Evolutionary conservation across 2,797 vertebrate species (phyloP).

Genomic region (Pseudochirops corinnae): DNA sequence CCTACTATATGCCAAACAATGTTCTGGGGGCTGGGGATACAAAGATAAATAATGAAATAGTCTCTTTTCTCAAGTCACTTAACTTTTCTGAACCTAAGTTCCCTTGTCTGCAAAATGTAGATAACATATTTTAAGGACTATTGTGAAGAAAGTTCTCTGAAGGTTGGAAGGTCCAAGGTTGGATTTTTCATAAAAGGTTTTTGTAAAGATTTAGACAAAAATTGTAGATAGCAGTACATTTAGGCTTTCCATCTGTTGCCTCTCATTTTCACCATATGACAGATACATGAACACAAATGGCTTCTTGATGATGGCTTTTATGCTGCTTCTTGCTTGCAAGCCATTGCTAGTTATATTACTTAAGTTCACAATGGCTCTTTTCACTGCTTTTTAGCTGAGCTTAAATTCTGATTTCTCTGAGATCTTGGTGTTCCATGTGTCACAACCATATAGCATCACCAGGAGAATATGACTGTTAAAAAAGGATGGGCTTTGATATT

Average conservation of each 20-base stretch:
- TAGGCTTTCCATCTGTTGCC: not conserved
- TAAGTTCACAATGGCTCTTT: not conserved
- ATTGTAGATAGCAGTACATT: not conserved
- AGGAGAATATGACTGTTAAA: not conserved
- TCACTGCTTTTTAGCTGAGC: not conserved
- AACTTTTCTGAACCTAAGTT: not conserved
- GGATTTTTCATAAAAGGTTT: not conserved
- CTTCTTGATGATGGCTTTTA: not conserved
- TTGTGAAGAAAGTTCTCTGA: not conserved
- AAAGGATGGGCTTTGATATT: not conserved
- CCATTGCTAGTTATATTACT: not conserved
- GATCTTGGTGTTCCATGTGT: not conserved
- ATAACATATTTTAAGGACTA: not conserved
- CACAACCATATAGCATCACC: not conserved
- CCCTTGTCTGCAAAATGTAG: not conserved
- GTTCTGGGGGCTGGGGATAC: not conserved
- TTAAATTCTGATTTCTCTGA: not conserved
- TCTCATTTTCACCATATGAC: not conserved
- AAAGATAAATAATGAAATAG: not conserved
- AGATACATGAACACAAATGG: not conserved
- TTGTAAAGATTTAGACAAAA: not conserved
- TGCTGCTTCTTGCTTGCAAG: not conserved
- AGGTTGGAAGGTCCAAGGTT: not conserved
- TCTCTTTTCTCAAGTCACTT: not conserved
- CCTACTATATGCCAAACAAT: not conserved